Evolutionary conservation across 2,113 vertebrate genomes (phyloP).

Genomic region (Serinus canaria): DNA sequence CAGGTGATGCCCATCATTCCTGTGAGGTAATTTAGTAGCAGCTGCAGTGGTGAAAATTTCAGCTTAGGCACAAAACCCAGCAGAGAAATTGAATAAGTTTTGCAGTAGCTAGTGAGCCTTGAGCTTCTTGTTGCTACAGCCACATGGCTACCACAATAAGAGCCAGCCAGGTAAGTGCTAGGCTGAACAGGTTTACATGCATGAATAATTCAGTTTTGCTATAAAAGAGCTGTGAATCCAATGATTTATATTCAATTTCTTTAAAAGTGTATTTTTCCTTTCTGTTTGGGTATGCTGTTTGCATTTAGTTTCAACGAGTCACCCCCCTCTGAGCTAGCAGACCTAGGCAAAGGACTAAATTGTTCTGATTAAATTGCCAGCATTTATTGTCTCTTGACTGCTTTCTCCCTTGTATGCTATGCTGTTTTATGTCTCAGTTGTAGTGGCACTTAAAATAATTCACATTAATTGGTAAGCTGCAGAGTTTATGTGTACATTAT

Average conservation of each 20-base stretch:
- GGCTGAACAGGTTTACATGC: not conserved
- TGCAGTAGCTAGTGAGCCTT: not conserved
- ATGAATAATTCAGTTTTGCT: not conserved
- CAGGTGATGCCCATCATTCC: not conserved
- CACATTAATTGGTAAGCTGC: not conserved
- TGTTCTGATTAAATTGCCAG: slow-evolving; percentile 5
- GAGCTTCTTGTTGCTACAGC: not conserved
- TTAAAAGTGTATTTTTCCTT: not conserved
- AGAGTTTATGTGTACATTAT: not conserved
- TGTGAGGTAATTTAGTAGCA: not conserved
- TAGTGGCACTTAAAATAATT: not conserved
- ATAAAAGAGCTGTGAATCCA: not conserved
- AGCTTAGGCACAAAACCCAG: not conserved
- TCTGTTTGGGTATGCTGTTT: not conserved
- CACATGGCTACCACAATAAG: not conserved
- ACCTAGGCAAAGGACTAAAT: not conserved
- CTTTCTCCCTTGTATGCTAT: not conserved
- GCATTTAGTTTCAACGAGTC: not conserved
- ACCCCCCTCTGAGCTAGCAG: not conserved
- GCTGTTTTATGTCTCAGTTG: not conserved
- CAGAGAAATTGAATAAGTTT: not conserved
- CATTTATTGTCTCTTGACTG: slow-evolving; percentile 5
- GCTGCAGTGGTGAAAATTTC: not conserved
- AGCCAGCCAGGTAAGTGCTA: not conserved
- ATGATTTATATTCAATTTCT: not conserved